phyloP scores from a whole-genome alignment of 37 sponge, comb jelly and placozoan genomes.

The Ianthella basta region DNA sequence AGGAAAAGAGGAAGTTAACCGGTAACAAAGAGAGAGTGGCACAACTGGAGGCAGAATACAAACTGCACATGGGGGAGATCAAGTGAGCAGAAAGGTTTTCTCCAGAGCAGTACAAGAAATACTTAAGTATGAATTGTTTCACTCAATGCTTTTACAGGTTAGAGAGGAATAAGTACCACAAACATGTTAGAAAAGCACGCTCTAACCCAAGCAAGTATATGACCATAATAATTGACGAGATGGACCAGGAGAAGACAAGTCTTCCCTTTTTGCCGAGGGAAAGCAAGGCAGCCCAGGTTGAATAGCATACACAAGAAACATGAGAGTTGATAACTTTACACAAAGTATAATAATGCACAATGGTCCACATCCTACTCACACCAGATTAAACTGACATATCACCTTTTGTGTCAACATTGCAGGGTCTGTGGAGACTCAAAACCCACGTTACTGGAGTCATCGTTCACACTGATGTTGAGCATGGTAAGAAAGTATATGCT shows the following conservation, averaged over 20 bases:
- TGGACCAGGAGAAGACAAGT: conserved; percentile 11
- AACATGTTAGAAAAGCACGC: neutral
- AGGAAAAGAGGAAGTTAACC: neutral
- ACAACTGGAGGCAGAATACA: neutral
- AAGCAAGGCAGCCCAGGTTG: conserved; percentile 3
- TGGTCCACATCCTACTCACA: no score
- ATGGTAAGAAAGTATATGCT: conserved; percentile 16
- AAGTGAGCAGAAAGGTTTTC: neutral
- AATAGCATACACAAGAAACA: no score
- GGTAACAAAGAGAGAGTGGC: neutral
- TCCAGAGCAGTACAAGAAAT: neutral
- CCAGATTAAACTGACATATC: no score
- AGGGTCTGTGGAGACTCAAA: conserved; percentile 40
- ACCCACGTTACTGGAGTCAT: conserved; percentile 55
- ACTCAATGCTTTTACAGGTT: neutral
- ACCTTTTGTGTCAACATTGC: neutral
- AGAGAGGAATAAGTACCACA: neutral
- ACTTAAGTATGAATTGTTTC: neutral
- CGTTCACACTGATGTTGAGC: conserved; percentile 9
- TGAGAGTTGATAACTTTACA: no score
- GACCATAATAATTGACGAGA: neutral
- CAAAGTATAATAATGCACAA: no score
- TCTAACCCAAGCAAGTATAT: neutral
- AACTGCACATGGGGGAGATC: neutral
- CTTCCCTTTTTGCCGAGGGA: conserved; percentile 4